A percentile compares a stretch with the other conserved stretches of the same genome.
These are phyloP conservation scores for Philopedon plagiatum DNA, from an alignment of 2,888 invertebrate species.

Conservation along the genomic window DNA sequence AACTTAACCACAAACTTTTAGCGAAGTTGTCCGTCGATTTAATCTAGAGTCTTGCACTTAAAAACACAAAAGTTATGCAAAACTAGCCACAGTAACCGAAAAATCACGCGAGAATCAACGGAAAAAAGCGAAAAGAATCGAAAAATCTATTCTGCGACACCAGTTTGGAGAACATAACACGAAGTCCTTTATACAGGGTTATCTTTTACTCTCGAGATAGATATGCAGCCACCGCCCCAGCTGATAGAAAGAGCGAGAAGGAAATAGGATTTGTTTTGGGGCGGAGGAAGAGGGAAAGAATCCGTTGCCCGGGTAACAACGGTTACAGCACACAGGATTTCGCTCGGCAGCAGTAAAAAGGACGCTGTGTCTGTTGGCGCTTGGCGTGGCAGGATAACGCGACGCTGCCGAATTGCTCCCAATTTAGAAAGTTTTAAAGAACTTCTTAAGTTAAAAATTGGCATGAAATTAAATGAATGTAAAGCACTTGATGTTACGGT, in stretches of 20 bases:
- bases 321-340: conserved; percentile 29
- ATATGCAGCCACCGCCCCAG: conserved; percentile 56
- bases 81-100: conserved; percentile 9
- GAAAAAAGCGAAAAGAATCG: conserved; percentile 8
- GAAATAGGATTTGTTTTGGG: conserved; percentile 24
- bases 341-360: conserved; percentile 45
- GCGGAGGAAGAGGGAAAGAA: conserved; percentile 28
- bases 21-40: not conserved
- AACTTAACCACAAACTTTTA: conserved; percentile 20
- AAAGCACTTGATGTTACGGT: no score
- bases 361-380: conserved; percentile 45
- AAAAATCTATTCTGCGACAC: conserved; percentile 14
- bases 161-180: conserved; percentile 30
- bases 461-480: no score
- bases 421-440: not conserved
- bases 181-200: conserved; percentile 38
- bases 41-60: not conserved
- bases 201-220: conserved; percentile 40
- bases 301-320: conserved; percentile 46
- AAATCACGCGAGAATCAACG: conserved; percentile 15
- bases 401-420: conserved; percentile 24
- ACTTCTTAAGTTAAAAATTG: not conserved
- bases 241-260: conserved; percentile 45
- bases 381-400: conserved; percentile 38
- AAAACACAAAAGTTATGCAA: not conserved